Base-by-base conservation (phyloP, 1,140 invertebrate species). In the Trichogramma pretiosum region DNA sequence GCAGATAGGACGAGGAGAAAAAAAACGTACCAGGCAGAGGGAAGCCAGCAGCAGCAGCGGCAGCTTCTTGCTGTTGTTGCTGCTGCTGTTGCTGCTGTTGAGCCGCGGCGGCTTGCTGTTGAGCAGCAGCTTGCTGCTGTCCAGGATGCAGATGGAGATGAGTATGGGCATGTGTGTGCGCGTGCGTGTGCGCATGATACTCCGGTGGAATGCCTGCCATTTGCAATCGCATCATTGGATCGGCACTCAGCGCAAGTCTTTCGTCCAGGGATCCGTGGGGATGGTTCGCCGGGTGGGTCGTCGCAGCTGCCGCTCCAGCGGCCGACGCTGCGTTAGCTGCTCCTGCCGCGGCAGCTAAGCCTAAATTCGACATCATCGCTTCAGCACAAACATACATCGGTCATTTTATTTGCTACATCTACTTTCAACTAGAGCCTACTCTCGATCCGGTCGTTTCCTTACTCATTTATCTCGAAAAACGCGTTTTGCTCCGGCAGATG, bases 101-200 rank as follows among this genome's bases (percentile, higher is more conserved):
- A 2, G 19, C 19, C 59, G 67, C 76, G 49, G 80, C 83, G 63
- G 81, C 81, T 67, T 88, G 85, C 50, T 74, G 76, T 57, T 82
- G 80, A 63, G 82, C 78, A 67, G 80, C 78, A 50, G 81, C 83
- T 63, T 82, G 81, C 67, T 88, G 85, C 73, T 85, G 84, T 65
- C 84, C 84, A 58, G 83, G 84, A 74, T 89, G 87, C 63, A 90
- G 79, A 74, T 91, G 88, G 63, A 90, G 82, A 76, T 90, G 88
- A 56, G 87, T 87, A 76, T 93, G 90, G 58, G 89, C 87, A 75
- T 93, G 90, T 56, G 87, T 86, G 71, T 89, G 85, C 41, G 85
- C 85, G 67, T 90, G 87, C 46, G 83, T 84, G 65, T 88, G 85
- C 56, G 84, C 83, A 64, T 87, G 85, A 67, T 84, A 86, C 69